These are phyloP conservation scores for Lypha dubia DNA, from an alignment of 2,888 invertebrate genomes.

Conservation along the genomic window DNA sequence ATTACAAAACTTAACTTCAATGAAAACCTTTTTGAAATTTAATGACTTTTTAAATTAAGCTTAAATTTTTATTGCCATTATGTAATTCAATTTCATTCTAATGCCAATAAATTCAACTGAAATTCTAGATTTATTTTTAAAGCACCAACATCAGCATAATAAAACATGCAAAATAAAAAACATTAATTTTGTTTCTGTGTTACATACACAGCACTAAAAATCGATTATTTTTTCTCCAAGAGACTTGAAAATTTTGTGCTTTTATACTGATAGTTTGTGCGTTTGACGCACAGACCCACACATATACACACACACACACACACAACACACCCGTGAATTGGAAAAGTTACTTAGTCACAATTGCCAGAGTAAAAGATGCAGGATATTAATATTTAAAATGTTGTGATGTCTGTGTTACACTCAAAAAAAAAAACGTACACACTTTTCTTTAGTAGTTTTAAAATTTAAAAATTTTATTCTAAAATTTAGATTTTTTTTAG, in stretches of 20 bases:
- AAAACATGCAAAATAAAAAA: constrained; percentile 19
- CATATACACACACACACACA: neutral
- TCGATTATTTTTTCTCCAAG: constrained; percentile 58
- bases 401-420: constrained; percentile 36
- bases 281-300: neutral
- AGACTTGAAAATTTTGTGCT: constrained; percentile 48
- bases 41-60: constrained; percentile 34
- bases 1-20: constrained; percentile 14
- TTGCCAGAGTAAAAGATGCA: constrained; percentile 53
- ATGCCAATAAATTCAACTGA: constrained; percentile 43
- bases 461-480: too few relatives aligned
- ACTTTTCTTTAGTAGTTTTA: too few relatives aligned
- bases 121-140: constrained; percentile 50
- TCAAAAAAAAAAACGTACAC: neutral
- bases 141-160: constrained; percentile 15
- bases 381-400: constrained; percentile 53
- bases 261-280: constrained; percentile 19
- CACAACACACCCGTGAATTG: neutral
- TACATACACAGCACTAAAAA: constrained; percentile 50
- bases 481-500: too few relatives aligned
- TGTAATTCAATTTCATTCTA: constrained; percentile 47
- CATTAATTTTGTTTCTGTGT: constrained; percentile 52
- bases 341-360: constrained; percentile 40
- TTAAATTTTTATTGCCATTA: constrained; percentile 22
- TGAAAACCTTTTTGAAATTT: neutral